A percentile compares a stretch with the other conserved stretches of the same genome.
phyloP scores from a whole-genome alignment of 2,797 vertebrate genomes.

The Betta splendens region DNA sequence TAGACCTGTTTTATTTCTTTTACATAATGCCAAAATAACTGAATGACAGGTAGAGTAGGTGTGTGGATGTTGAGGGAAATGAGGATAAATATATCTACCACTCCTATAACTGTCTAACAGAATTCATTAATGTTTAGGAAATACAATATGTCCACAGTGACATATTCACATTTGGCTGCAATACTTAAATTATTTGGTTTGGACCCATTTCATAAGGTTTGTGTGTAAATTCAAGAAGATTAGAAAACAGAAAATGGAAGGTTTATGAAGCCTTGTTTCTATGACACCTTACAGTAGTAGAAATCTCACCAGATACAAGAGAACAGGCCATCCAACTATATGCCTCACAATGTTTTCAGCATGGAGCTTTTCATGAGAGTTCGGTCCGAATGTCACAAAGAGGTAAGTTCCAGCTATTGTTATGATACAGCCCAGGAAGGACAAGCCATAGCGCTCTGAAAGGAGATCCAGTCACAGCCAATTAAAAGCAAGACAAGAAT shows the following conservation, averaged over 20 bases:
- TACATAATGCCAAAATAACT: neutral
- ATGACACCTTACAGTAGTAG: neutral
- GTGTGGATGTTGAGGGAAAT: neutral
- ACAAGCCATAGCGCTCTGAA: slow-evolving; percentile 87
- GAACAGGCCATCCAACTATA: slow-evolving; percentile 92
- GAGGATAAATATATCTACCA: neutral
- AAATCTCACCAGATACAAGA: slow-evolving; percentile 90
- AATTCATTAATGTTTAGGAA: neutral
- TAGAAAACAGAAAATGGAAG: neutral
- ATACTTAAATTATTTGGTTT: neutral
- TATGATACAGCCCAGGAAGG: slow-evolving; percentile 89
- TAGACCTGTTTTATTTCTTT: slow-evolving; percentile 1
- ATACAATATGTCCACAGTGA: neutral
- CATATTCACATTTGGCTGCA: neutral
- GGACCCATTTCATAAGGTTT: neutral
- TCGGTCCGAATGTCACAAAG: slow-evolving; percentile 94
- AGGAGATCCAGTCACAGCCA: neutral
- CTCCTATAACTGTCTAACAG: neutral
- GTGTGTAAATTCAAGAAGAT: neutral
- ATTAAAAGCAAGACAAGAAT: neutral
- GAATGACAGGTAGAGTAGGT: neutral
- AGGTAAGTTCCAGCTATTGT: slow-evolving; percentile 90
- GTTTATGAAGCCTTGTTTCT: neutral
- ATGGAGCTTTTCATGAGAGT: slow-evolving; percentile 91
- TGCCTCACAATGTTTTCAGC: slow-evolving; percentile 91